These are phyloP conservation scores for Campoplex nolae DNA, from an alignment of 2,888 invertebrate genomes.

Conservation along the genomic window DNA sequence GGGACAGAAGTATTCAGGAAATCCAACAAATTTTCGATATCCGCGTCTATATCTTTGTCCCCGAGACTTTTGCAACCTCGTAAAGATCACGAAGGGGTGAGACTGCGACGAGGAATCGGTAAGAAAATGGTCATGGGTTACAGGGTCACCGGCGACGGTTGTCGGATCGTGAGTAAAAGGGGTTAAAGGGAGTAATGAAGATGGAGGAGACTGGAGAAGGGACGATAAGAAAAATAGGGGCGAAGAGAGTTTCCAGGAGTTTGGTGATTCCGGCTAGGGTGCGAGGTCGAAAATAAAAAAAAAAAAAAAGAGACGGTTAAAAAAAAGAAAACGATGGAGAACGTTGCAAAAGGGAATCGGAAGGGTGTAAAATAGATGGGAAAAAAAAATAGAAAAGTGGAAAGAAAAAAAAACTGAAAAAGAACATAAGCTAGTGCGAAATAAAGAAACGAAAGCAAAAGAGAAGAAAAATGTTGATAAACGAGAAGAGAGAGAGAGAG, in stretches of 20 bases:
- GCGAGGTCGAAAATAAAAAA: background rate
- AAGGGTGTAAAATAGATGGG: background rate
- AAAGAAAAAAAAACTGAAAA: background rate
- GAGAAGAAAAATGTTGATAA: background rate
- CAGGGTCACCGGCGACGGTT: constrained; percentile 44
- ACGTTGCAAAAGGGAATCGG: background rate
- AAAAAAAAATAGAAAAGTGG: background rate
- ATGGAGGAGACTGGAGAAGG: constrained; percentile 57
- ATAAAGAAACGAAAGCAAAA: background rate
- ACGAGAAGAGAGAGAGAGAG: background rate
- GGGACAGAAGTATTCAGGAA: background rate
- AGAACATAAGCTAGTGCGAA: background rate
- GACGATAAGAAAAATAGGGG: constrained; percentile 53
- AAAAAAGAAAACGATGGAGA: background rate
- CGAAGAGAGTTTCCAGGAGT: constrained; percentile 1
- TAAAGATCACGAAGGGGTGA: constrained; percentile 14
- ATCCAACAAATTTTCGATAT: background rate
- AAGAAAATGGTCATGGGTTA: constrained; percentile 21
- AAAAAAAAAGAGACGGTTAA: background rate
- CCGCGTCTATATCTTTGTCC: background rate
- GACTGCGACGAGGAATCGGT: constrained; percentile 42
- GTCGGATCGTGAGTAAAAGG: constrained; percentile 65
- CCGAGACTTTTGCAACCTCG: constrained; percentile 17
- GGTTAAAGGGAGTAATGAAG: constrained; percentile 58
- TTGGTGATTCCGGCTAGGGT: background rate